These are phyloP conservation scores for Julus scandinavius DNA, from an alignment of 2,888 invertebrate genomes.

Conservation along the genomic window DNA sequence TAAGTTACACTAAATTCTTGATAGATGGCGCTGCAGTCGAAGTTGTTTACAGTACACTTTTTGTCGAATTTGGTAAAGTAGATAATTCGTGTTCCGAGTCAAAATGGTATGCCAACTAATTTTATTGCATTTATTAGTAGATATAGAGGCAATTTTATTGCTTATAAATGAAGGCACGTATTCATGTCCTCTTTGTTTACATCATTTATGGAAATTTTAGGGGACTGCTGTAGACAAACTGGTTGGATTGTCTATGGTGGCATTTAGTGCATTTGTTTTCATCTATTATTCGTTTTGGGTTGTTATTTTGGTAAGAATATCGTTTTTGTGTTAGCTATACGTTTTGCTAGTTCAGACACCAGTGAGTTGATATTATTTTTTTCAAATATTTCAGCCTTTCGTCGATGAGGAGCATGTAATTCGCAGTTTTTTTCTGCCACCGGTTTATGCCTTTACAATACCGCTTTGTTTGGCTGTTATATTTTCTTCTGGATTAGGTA, in stretches of 20 bases:
- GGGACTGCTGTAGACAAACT: slow-evolving; percentile 15
- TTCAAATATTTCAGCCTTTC: slow-evolving; percentile 23
- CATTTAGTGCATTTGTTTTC: slow-evolving; percentile 24
- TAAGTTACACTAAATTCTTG: not conserved
- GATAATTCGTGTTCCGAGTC: not conserved
- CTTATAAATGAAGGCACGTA: not conserved
- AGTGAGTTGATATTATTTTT: not conserved
- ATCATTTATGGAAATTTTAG: not conserved
- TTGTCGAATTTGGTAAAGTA: not conserved
- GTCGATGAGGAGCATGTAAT: slow-evolving; percentile 12
- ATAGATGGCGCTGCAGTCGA: not conserved
- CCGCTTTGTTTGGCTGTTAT: slow-evolving; percentile 15
- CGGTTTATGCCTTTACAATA: slow-evolving; percentile 10
- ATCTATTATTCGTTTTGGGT: slow-evolving; percentile 40
- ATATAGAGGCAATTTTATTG: not conserved
- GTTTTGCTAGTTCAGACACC: not conserved
- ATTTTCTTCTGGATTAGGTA: not conserved
- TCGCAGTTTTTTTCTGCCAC: slow-evolving; percentile 14
- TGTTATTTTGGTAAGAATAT: slow-evolving; percentile 17
- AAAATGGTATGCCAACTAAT: not conserved
- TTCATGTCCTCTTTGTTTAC: not conserved
- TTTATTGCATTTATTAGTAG: not conserved
- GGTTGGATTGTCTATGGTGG: not conserved
- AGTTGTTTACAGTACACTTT: no score
- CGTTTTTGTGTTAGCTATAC: not conserved